Conservation (phyloP, 64 coral and sea anemone species). For the Pocillopora damicornis region DNA sequence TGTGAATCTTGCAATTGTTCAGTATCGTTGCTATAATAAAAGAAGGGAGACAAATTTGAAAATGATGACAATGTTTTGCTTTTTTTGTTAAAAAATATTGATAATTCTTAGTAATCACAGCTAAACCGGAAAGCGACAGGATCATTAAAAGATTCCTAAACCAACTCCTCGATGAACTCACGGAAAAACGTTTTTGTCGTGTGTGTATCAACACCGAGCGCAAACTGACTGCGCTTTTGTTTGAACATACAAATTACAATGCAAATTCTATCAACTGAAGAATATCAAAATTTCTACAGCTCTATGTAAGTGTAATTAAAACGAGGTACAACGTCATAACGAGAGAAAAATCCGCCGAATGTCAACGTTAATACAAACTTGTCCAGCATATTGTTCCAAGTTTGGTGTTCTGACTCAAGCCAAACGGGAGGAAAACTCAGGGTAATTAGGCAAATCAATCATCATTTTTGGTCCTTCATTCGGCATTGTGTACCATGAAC, state of each 20-base stretch:
- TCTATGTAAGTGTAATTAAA: no score
- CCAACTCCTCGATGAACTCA: background rate
- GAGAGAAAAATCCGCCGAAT: background rate
- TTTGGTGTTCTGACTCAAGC: background rate
- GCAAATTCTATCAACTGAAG: background rate
- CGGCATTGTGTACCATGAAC: background rate
- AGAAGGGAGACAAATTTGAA: background rate
- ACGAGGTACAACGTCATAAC: background rate
- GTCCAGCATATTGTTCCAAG: background rate
- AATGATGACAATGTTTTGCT: background rate
- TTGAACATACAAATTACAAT: background rate
- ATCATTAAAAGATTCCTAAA: background rate
- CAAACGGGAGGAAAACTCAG: background rate
- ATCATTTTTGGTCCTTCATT: constrained; percentile 11
- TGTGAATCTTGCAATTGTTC: background rate
- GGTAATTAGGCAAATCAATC: background rate
- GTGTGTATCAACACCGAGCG: background rate
- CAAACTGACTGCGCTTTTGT: background rate
- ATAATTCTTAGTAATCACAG: background rate
- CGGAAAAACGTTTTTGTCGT: background rate
- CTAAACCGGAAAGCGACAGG: background rate
- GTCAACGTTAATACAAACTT: background rate
- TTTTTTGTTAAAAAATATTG: background rate
- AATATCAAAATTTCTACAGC: background rate
- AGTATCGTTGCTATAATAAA: background rate